These are phyloP conservation scores for Caenorhabditis sp. DNA, from an alignment of 2,888 invertebrate species.

Conservation along the genomic window DNA sequence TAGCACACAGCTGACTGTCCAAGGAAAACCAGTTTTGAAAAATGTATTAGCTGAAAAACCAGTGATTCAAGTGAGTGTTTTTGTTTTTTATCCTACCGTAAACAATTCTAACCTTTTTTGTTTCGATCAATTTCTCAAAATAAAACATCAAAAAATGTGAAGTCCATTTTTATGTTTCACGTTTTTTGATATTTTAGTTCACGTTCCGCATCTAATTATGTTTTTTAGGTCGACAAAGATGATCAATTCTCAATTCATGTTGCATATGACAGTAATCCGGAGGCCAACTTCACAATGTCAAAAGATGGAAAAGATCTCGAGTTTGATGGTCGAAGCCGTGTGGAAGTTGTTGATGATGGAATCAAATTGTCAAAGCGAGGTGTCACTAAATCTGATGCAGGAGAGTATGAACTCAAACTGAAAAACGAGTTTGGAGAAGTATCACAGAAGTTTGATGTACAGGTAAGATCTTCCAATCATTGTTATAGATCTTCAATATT, in stretches of 20 bases:
- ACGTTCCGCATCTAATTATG: neutral
- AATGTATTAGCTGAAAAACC: slow-evolving; percentile 23
- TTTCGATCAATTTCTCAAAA: neutral
- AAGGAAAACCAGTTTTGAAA: slow-evolving; percentile 58
- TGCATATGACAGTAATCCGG: slow-evolving; percentile 58
- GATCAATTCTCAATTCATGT: slow-evolving; percentile 60
- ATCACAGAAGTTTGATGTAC: slow-evolving; percentile 45
- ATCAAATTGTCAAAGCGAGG: slow-evolving; percentile 48
- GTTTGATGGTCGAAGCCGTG: slow-evolving; percentile 55
- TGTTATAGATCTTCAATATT: neutral
- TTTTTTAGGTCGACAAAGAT: slow-evolving; percentile 54
- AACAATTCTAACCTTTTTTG: neutral
- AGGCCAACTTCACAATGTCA: slow-evolving; percentile 59
- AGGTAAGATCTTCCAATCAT: slow-evolving; percentile 31
- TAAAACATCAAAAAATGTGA: neutral
- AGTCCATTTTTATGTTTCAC: slow-evolving; percentile 2
- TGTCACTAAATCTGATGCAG: slow-evolving; percentile 62
- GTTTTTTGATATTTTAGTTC: neutral
- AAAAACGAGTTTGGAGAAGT: slow-evolving; percentile 66
- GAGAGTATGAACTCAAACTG: slow-evolving; percentile 64
- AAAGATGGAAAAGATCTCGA: slow-evolving; percentile 59
- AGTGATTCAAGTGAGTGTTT: slow-evolving; percentile 27
- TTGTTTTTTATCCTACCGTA: neutral
- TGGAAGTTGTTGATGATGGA: slow-evolving; percentile 52
- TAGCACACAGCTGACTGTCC: slow-evolving; percentile 56